Percentiles rank a stretch among this genome's conserved stretches.
Evolutionary conservation across 2,797 vertebrate genomes (phyloP).

Genomic region (Leucoraja ocellata): DNA sequence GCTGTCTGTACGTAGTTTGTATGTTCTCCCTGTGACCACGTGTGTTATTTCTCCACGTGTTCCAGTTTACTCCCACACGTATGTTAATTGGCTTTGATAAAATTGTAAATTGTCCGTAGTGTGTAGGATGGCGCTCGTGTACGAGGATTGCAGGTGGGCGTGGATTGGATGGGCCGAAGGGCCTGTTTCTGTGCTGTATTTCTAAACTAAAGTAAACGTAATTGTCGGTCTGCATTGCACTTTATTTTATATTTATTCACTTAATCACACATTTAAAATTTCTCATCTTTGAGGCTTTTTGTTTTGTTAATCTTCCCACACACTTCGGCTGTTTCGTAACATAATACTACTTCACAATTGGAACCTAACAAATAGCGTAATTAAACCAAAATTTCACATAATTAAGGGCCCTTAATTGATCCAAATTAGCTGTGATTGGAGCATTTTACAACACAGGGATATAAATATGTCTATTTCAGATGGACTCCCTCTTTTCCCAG

Average conservation of each 20-base stretch:
- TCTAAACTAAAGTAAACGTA: neutral
- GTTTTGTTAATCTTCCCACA: slow-evolving; percentile 3
- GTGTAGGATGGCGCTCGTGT: too few relatives aligned
- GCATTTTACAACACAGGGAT: neutral
- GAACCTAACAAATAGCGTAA: slow-evolving; percentile 21
- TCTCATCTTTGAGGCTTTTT: neutral
- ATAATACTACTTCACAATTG: neutral
- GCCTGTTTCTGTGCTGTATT: too few relatives aligned
- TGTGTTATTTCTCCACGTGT: too few relatives aligned
- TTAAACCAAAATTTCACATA: slow-evolving; percentile 26
- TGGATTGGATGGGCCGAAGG: too few relatives aligned
- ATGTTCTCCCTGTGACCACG: too few relatives aligned
- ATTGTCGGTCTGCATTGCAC: neutral
- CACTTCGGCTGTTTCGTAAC: slow-evolving; percentile 15
- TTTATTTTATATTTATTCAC: neutral
- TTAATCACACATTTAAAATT: neutral
- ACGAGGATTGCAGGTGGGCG: too few relatives aligned
- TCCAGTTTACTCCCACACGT: too few relatives aligned
- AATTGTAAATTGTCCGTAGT: too few relatives aligned
- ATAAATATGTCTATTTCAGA: neutral
- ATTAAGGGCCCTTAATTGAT: slow-evolving; percentile 29
- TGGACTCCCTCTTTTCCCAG: neutral
- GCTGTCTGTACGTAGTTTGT: too few relatives aligned
- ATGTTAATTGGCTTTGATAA: too few relatives aligned
- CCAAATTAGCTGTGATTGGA: slow-evolving; percentile 23